Evolutionary conservation across 2,888 invertebrate species (phyloP).

Genomic region (Patella depressa): DNA sequence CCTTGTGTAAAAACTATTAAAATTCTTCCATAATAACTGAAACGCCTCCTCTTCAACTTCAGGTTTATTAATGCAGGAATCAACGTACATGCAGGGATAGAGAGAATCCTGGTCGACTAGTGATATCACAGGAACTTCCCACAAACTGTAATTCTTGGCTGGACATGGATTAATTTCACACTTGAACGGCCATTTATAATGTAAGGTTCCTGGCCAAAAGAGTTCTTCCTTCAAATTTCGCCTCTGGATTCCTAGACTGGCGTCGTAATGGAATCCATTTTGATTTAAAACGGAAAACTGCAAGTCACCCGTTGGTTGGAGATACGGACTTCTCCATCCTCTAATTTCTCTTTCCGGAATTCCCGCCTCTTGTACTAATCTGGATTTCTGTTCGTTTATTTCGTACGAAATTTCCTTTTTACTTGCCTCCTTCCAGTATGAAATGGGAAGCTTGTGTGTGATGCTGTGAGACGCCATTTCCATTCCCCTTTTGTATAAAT

Average conservation of each 20-base stretch:
- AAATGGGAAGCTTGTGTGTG: conserved; percentile 18
- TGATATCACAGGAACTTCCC: conserved; percentile 30
- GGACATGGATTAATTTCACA: conserved; percentile 26
- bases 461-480: conserved; percentile 30
- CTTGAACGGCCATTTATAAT: conserved; percentile 20
- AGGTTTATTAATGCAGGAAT: conserved; percentile 25
- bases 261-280: conserved; percentile 27
- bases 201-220: conserved; percentile 22
- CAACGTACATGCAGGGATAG: conserved; percentile 26
- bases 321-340: conserved; percentile 30
- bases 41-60: conserved; percentile 32
- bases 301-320: conserved; percentile 24
- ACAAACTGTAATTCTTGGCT: conserved; percentile 19
- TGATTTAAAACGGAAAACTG: conserved; percentile 24
- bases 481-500: conserved; percentile 24
- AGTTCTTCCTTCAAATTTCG: not conserved
- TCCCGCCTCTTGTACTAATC: conserved; percentile 16
- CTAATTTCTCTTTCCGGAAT: conserved; percentile 23
- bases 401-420: conserved; percentile 23
- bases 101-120: conserved; percentile 19
- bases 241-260: conserved; percentile 21
- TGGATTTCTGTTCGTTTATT: conserved; percentile 23
- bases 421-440: conserved; percentile 19
- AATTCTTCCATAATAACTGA: conserved; percentile 79
- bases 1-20: conserved; percentile 78